Percentiles rank a stretch among this genome's conserved stretches.
Conservation (phyloP, 1,140 invertebrate species). For the Agrypnia vestita region DNA sequence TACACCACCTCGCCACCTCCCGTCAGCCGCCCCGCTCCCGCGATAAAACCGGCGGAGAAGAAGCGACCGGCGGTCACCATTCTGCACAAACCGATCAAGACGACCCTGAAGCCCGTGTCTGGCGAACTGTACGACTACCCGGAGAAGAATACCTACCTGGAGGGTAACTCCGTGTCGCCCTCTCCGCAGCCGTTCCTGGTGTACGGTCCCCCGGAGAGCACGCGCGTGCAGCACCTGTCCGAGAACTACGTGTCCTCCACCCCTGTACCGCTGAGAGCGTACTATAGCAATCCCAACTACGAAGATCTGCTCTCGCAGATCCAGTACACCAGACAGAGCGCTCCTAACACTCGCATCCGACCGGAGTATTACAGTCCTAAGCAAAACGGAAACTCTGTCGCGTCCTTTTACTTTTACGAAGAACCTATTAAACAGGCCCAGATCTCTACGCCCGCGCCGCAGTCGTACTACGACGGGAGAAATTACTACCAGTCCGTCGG, state of each 20-base stretch:
- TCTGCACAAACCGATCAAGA: slow-evolving; percentile 65
- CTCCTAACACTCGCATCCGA: slow-evolving; percentile 45
- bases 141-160: slow-evolving; percentile 64
- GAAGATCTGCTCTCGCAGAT: slow-evolving; percentile 72
- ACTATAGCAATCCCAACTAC: slow-evolving; percentile 75
- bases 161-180: slow-evolving; percentile 66
- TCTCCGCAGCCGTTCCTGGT: slow-evolving; percentile 71
- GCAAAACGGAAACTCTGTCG: slow-evolving; percentile 69
- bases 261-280: slow-evolving; percentile 74
- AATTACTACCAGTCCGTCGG: slow-evolving; percentile 71
- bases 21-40: slow-evolving; percentile 64
- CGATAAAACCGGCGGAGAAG: slow-evolving; percentile 65
- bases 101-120: slow-evolving; percentile 70
- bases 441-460: slow-evolving; percentile 65
- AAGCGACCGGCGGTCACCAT: slow-evolving; percentile 65
- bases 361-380: slow-evolving; percentile 66
- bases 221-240: slow-evolving; percentile 63
- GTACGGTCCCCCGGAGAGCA: slow-evolving; percentile 70
- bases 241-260: slow-evolving; percentile 71
- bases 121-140: slow-evolving; percentile 66
- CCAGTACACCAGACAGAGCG: slow-evolving; percentile 63
- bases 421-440: slow-evolving; percentile 68
- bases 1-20: slow-evolving; percentile 69
- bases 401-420: slow-evolving; percentile 76
- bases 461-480: slow-evolving; percentile 68